phyloP scores from a whole-genome alignment of 2,113 vertebrate species.

The Megaptera novaeangliae region DNA sequence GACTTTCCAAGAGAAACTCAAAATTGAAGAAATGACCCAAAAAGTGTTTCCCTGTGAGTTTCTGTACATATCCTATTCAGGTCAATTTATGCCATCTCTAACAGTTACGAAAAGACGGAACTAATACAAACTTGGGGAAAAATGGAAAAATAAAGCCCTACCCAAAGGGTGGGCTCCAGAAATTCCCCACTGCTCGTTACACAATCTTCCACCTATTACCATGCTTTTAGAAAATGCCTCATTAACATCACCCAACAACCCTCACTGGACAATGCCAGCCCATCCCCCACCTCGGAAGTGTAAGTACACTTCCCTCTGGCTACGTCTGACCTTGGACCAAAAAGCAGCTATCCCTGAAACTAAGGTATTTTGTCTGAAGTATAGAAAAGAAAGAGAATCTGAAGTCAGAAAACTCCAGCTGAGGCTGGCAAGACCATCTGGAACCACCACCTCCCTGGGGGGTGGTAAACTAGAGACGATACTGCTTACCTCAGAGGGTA shows the following conservation, averaged over 20 bases:
- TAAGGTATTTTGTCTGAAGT: neutral
- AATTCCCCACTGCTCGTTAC: neutral
- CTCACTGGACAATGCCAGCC: neutral
- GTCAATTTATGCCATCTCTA: neutral
- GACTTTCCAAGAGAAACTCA: conserved; percentile 23
- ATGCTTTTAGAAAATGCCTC: neutral
- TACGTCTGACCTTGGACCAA: neutral
- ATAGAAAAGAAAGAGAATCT: neutral
- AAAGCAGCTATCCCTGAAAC: neutral
- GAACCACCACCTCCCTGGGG: neutral
- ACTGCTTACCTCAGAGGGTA: neutral
- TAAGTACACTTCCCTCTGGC: neutral
- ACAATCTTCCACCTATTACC: neutral
- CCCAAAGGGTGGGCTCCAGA: neutral
- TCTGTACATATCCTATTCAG: neutral
- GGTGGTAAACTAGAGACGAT: neutral
- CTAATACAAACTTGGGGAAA: neutral
- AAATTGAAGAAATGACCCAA: neutral
- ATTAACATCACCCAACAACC: neutral
- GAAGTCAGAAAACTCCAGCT: neutral
- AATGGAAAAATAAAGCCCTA: neutral
- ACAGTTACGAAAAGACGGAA: neutral
- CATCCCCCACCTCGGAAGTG: neutral
- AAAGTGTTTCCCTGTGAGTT: neutral
- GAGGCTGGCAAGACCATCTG: neutral